Evolutionary conservation across 2,888 invertebrate genomes (phyloP).

Genomic region (Acanthosepion esculentum): DNA sequence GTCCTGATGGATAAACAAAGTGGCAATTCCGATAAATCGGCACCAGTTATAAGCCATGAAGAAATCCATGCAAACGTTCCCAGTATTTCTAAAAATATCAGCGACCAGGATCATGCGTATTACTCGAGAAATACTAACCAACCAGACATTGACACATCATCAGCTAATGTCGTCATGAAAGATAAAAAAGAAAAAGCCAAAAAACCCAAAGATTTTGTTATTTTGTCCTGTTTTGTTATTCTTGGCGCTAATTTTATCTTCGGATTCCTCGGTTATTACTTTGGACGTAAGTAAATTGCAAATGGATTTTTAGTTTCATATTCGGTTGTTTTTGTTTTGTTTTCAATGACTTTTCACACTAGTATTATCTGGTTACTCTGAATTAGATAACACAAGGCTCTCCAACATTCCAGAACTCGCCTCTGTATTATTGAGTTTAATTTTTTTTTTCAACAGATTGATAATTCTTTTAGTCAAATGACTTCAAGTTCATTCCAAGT

Average conservation of each 20-base stretch:
- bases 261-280: constrained; percentile 68
- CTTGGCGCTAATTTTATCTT: constrained; percentile 67
- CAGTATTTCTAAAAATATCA: background rate
- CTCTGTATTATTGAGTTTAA: too few relatives aligned
- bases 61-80: background rate
- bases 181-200: background rate
- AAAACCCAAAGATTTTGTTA: constrained; percentile 70
- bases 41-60: constrained; percentile 23
- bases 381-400: too few relatives aligned
- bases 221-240: constrained; percentile 66
- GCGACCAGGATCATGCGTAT: background rate
- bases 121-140: background rate
- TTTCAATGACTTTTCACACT: too few relatives aligned
- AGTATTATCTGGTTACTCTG: too few relatives aligned
- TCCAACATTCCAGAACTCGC: too few relatives aligned
- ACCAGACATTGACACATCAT: background rate
- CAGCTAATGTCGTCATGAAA: background rate
- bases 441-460: too few relatives aligned
- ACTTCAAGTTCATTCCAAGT: too few relatives aligned
- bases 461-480: too few relatives aligned
- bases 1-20: background rate
- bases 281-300: constrained; percentile 60
- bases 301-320: background rate
- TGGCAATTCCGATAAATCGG: background rate
- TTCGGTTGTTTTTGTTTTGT: too few relatives aligned